phyloP scores from a whole-genome alignment of 2,797 vertebrate genomes.

The Artibeus jamaicensis region DNA sequence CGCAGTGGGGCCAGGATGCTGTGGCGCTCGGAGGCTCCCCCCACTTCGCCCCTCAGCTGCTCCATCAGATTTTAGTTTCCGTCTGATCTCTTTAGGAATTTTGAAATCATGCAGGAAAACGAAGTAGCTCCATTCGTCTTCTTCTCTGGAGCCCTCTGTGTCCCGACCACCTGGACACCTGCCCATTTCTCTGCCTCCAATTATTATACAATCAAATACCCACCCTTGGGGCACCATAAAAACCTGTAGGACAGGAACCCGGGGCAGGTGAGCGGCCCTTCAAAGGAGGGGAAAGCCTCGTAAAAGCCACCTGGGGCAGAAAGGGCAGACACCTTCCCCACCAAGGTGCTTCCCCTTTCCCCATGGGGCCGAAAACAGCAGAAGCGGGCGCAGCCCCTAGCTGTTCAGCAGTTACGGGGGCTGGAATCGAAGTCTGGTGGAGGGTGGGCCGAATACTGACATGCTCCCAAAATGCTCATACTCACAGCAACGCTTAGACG shows the following conservation, averaged over 20 bases:
- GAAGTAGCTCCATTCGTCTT: neutral
- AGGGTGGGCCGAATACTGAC: neutral
- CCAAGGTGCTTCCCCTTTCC: too few relatives aligned
- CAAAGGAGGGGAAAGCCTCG: neutral
- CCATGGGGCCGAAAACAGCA: neutral
- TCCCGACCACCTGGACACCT: neutral
- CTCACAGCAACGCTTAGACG: neutral
- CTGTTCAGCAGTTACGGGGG: neutral
- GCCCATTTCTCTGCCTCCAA: neutral
- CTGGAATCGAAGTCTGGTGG: neutral
- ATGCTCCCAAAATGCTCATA: neutral
- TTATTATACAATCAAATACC: neutral
- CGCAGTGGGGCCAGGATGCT: rapidly evolving
- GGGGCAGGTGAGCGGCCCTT: neutral
- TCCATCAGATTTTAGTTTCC: neutral
- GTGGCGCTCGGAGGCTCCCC: too few relatives aligned
- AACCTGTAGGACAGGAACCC: neutral
- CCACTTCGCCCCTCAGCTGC: too few relatives aligned
- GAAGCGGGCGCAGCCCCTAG: neutral
- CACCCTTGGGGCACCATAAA: neutral
- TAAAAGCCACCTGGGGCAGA: neutral
- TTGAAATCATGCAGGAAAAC: neutral
- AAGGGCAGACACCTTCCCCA: neutral
- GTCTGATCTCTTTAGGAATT: neutral
- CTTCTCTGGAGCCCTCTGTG: neutral